These are phyloP conservation scores for Argyresthia goedartella DNA, from an alignment of 2,888 invertebrate species.

Conservation along the genomic window DNA sequence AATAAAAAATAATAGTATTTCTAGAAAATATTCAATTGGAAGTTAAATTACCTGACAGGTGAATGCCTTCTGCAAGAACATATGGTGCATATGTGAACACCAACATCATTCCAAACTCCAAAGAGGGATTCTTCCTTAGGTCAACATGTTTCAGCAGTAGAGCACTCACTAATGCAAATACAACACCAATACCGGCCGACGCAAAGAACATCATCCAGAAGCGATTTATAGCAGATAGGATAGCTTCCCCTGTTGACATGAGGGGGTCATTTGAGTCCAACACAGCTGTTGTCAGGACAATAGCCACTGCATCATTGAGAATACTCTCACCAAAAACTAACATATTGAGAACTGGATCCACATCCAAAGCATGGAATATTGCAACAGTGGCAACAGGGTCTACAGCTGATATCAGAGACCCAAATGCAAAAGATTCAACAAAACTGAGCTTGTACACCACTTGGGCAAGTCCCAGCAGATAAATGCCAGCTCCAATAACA, in stretches of 20 bases:
- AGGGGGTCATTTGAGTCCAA: conserved; percentile 74
- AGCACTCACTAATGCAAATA: conserved; percentile 94
- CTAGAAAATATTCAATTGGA: too few species aligned
- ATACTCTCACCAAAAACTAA: conserved; percentile 97
- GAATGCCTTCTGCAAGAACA: conserved; percentile 96
- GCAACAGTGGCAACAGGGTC: conserved; percentile 99
- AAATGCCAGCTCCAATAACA: conserved; percentile 96
- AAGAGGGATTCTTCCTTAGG: conserved; percentile 95
- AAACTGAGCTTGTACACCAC: conserved; percentile 93
- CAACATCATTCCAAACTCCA: conserved; percentile 98
- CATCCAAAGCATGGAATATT: conserved; percentile 97
- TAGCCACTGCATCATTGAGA: conserved; percentile 98
- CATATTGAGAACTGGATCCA: conserved; percentile 98
- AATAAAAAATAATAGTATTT: too few species aligned
- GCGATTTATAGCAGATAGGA: conserved; percentile 87
- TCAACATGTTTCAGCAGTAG: conserved; percentile 95
- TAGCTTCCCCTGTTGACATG: conserved; percentile 84
- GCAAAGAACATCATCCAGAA: conserved; percentile 99
- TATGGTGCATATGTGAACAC: conserved; percentile 99
- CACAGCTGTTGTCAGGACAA: conserved; percentile 94
- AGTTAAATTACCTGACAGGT: conserved; percentile 80
- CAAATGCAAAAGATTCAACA: conserved; percentile 98
- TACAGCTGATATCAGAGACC: conserved; percentile 97
- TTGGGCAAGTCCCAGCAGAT: conserved; percentile 91
- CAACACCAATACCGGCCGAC: conserved; percentile 95